Base-by-base conservation (phyloP, 2,797 vertebrate genomes). In the Sandelia bainsii region DNA sequence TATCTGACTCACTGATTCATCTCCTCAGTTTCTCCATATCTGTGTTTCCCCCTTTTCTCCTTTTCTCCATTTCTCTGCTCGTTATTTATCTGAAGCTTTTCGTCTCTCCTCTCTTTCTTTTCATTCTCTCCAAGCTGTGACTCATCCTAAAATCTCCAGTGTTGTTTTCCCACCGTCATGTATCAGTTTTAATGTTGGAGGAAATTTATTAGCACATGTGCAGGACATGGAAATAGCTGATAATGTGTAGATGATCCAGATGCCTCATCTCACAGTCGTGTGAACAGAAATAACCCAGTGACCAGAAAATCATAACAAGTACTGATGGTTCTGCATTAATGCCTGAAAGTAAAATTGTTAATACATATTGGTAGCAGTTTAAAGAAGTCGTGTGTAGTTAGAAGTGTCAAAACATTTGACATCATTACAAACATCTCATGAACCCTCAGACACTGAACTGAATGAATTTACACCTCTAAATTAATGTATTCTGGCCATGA, bases 1-100 rank as follows among this genome's bases (percentile, higher is more conserved):
- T 52, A 71, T 82, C 57, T 67, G 69, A 73, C 76, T 84, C 79
- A 84, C 81, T 54, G 6, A 52, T 65, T 20, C 44, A 8, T 80
- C 56, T 40, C 56, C 63, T 57, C 58, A 5, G 32, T 50, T 68
- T 54, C 34, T 53, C 20, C 46, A 6, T 10, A 8, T 14, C 19
- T 3, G 0, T 45, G 1, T 45, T 23, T 37, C 66, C 29, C 10
- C 12, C 13, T 12, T 27, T 54, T 34, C 22, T 37, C 3, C 19
- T 34, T 69, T 56, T 22, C 46, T 51, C 48, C n/a, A n/a, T n/a
- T 6, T 42, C 27, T 20, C 1, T 45, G 42, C 52, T 68, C 49
- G 46, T 60, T 34, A 7, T 39, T 39, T 39, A 13, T 42, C 68
- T 19, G 57, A 64, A 23, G 64, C 56, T 39, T 37, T 62, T 44